These are phyloP conservation scores for Myotis davidii DNA, from an alignment of 2,113 vertebrate genomes.

Conservation along the genomic window DNA sequence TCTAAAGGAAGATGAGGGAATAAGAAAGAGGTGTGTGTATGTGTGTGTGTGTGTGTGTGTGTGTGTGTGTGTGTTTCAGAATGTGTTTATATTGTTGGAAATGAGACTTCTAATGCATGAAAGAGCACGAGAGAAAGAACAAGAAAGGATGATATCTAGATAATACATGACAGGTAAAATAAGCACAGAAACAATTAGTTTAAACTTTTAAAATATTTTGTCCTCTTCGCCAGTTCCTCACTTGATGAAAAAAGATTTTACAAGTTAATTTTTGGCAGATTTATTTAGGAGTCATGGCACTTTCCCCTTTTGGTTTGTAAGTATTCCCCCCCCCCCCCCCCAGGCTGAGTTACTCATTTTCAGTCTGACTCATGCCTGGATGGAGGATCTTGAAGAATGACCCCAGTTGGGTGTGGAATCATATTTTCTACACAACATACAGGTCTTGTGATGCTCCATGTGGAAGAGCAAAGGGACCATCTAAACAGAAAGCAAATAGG, in stretches of 20 bases:
- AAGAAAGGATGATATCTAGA: not conserved
- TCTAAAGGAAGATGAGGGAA: not conserved
- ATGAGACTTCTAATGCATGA: not conserved
- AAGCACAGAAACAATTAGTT: not conserved
- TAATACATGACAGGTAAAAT: not conserved
- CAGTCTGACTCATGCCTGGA: conserved; percentile 51
- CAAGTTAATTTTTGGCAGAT: not conserved
- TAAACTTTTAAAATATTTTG: not conserved
- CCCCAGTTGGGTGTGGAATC: not conserved
- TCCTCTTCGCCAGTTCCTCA: not conserved
- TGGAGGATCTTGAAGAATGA: conserved; percentile 44
- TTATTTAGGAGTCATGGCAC: conserved; percentile 9
- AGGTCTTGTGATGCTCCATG: not conserved
- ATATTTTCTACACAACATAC: not conserved
- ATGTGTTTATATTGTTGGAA: not conserved
- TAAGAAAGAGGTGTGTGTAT: not conserved
- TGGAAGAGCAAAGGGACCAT: not conserved
- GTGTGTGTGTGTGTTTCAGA: not conserved
- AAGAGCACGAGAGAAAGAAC: not conserved
- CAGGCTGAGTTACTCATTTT: conserved; percentile 45
- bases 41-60: not conserved
- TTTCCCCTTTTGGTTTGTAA: conserved; percentile 19
- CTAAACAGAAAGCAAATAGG: conserved; percentile 18
- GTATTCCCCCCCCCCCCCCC: no score
- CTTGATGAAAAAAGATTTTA: not conserved